Conservation (phyloP, 1,140 invertebrate genomes). For the Nixonia krombeini region DNA sequence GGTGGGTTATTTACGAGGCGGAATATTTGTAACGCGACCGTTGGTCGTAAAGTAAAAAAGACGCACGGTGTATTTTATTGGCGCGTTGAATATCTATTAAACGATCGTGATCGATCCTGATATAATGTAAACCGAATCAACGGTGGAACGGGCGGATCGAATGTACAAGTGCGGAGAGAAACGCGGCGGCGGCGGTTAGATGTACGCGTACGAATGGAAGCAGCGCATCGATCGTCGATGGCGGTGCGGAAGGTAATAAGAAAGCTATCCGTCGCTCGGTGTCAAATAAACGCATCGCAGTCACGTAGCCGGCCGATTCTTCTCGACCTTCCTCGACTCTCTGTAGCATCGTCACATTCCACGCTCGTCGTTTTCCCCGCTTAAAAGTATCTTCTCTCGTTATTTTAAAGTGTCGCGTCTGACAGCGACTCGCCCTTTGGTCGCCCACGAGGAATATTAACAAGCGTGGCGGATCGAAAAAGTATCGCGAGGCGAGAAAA, state of each 20-base stretch:
- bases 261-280: constrained; percentile 67
- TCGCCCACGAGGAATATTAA: constrained; percentile 28
- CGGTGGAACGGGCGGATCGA: too few species aligned
- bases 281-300: constrained; percentile 65
- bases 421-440: constrained; percentile 22
- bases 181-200: too few species aligned
- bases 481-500: constrained; percentile 29
- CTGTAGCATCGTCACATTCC: constrained; percentile 30
- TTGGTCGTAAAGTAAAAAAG: too few species aligned
- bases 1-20: too few species aligned
- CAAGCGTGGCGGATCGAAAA: constrained; percentile 7
- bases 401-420: constrained; percentile 23
- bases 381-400: constrained; percentile 30
- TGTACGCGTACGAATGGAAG: too few species aligned
- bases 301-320: constrained; percentile 55
- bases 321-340: constrained; percentile 13
- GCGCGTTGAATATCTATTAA: too few species aligned
- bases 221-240: constrained; percentile 40
- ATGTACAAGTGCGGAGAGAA: too few species aligned
- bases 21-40: too few species aligned
- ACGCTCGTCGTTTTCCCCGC: not conserved
- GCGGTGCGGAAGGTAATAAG: constrained; percentile 67
- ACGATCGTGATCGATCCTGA: too few species aligned
- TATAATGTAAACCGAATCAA: too few species aligned
- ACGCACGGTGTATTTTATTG: too few species aligned